Evolutionary conservation across 2,888 invertebrate species (phyloP).

Genomic region (Glyphotaelius pellucidus): DNA sequence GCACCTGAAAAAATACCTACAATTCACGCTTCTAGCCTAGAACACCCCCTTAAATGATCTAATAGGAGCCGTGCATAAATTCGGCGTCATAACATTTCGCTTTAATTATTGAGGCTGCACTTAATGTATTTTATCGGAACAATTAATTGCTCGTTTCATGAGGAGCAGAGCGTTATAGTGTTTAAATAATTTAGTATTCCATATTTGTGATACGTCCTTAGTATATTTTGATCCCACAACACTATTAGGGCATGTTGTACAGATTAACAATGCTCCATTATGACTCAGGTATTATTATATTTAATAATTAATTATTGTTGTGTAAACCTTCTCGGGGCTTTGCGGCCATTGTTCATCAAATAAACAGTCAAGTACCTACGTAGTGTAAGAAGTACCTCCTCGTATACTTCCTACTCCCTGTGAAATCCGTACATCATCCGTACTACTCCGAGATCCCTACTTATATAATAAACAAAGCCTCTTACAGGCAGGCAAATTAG

Average conservation of each 20-base stretch:
- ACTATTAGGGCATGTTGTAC: neutral
- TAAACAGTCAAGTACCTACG: conserved; percentile 20
- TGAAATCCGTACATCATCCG: conserved; percentile 38
- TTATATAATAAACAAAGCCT: conserved; percentile 39
- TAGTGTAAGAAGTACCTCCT: neutral
- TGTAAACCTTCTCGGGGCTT: conserved; percentile 62
- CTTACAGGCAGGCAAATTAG: neutral
- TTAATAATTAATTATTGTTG: conserved; percentile 64
- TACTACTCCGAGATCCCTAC: neutral
- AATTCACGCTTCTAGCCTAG: too few species aligned
- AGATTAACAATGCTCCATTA: neutral
- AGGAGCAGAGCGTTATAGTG: neutral
- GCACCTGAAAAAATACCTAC: too few species aligned
- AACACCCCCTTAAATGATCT: too few species aligned
- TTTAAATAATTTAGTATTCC: neutral
- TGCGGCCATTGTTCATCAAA: conserved; percentile 55
- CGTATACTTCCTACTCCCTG: neutral
- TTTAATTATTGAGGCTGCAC: too few species aligned
- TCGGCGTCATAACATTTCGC: too few species aligned
- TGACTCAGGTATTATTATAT: conserved; percentile 62
- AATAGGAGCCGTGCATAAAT: too few species aligned
- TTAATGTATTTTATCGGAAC: neutral
- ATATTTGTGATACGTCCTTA: neutral
- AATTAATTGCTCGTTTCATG: neutral
- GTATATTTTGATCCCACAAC: neutral